A percentile compares a stretch with the other conserved stretches of the same genome.
Conservation (phyloP, 2,888 invertebrate genomes). For the Dicyrtoma fusca region DNA sequence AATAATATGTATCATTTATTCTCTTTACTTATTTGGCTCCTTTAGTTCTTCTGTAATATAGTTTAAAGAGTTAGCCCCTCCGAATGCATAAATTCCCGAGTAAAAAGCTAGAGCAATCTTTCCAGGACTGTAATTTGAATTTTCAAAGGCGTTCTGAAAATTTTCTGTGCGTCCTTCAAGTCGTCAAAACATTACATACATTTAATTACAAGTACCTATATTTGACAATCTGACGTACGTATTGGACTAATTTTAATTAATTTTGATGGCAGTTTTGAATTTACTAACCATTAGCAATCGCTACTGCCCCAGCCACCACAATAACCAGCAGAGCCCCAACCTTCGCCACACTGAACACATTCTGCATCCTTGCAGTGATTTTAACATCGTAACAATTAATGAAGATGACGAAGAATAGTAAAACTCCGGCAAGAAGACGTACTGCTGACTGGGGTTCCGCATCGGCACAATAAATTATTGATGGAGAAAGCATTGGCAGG, state of each 20-base stretch:
- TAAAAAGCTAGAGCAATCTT: constrained; percentile 49
- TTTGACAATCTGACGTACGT: too few species aligned
- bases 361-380: constrained; percentile 44
- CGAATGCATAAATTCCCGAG: constrained; percentile 52
- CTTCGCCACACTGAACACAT: constrained; percentile 51
- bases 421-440: constrained; percentile 43
- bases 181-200: too few species aligned
- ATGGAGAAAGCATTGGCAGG: constrained; percentile 46
- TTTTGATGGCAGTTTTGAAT: constrained; percentile 25
- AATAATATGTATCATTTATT: neutral
- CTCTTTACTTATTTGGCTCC: constrained; percentile 48
- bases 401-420: constrained; percentile 44
- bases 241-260: too few species aligned
- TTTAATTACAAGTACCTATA: too few species aligned
- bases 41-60: constrained; percentile 55
- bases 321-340: constrained; percentile 47
- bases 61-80: constrained; percentile 47
- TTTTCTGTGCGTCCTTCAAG: constrained; percentile 40
- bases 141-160: constrained; percentile 44
- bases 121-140: constrained; percentile 45
- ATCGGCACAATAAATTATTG: constrained; percentile 11
- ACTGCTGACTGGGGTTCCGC: constrained; percentile 41
- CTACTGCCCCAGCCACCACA: constrained; percentile 42
- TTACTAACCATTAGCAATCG: constrained; percentile 26
- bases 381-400: constrained; percentile 50